Evolutionary conservation across 2,113 vertebrate genomes (phyloP).

Genomic region (Anhinga rufa): DNA sequence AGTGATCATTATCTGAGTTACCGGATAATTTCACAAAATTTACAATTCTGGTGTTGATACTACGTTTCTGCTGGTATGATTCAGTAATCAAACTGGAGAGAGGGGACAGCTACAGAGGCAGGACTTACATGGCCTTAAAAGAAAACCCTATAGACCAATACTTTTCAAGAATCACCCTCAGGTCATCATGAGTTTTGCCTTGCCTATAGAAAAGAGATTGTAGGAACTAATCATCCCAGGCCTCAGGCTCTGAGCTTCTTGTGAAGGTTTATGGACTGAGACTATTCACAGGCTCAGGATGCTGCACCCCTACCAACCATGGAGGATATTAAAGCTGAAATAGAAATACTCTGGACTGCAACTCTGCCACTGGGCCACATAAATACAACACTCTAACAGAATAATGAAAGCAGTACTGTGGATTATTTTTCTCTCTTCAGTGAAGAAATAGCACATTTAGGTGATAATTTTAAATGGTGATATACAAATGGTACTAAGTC

Average conservation of each 20-base stretch:
- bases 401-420: not conserved
- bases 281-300: not conserved
- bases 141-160: not conserved
- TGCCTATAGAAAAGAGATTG: not conserved
- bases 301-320: not conserved
- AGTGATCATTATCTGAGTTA: not conserved
- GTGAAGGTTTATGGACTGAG: not conserved
- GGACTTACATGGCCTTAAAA: not conserved
- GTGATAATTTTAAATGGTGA: not conserved
- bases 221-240: not conserved
- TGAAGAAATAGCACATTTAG: not conserved
- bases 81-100: not conserved
- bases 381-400: not conserved
- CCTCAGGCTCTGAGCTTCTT: not conserved
- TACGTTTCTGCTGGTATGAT: not conserved
- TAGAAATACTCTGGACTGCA: not conserved
- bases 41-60: not conserved
- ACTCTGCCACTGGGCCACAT: not conserved
- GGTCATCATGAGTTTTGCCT: not conserved
- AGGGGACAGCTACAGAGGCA: not conserved
- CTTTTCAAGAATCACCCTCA: not conserved
- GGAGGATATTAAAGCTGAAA: not conserved
- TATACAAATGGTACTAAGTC: not conserved
- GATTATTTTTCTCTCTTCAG: not conserved
- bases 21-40: not conserved